Evolutionary conservation across 2,888 invertebrate species (phyloP).

Genomic region (Hydrotaea cyrtoneurina): DNA sequence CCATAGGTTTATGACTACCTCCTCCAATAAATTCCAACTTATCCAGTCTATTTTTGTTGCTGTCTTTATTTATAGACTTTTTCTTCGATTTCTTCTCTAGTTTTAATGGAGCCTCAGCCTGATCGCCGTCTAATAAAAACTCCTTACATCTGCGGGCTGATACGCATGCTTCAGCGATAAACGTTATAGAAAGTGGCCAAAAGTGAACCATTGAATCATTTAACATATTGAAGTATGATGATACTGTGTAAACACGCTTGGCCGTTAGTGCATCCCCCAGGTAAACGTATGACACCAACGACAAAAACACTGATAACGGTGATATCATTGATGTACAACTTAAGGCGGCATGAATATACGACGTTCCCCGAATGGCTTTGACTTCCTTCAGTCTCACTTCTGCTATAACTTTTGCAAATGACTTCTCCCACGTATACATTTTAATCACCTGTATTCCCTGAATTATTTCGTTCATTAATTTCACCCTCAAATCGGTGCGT

Average conservation of each 20-base stretch:
- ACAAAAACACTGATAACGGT: slow-evolving; percentile 89
- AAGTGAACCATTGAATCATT: slow-evolving; percentile 90
- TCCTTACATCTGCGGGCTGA: slow-evolving; percentile 87
- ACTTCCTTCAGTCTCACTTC: slow-evolving; percentile 88
- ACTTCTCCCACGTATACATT: slow-evolving; percentile 94
- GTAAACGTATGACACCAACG: slow-evolving; percentile 86
- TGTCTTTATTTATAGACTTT: slow-evolving; percentile 50
- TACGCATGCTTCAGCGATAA: slow-evolving; percentile 88
- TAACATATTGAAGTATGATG: slow-evolving; percentile 90
- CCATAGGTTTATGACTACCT: not conserved
- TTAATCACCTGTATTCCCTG: slow-evolving; percentile 92
- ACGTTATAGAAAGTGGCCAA: slow-evolving; percentile 89
- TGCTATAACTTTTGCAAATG: slow-evolving; percentile 88
- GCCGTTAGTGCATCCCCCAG: slow-evolving; percentile 86
- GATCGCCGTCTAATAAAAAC: slow-evolving; percentile 81
- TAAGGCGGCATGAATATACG: slow-evolving; percentile 86
- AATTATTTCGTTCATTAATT: slow-evolving; percentile 94
- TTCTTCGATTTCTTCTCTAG: slow-evolving; percentile 55
- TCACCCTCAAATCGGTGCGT: slow-evolving; percentile 91
- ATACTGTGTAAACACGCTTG: slow-evolving; percentile 89
- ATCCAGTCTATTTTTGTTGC: slow-evolving; percentile 38
- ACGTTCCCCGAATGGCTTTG: slow-evolving; percentile 85
- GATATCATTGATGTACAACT: slow-evolving; percentile 89
- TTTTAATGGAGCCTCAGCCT: slow-evolving; percentile 71
- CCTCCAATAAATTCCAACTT: slow-evolving; percentile 54